Base-by-base conservation (phyloP, 2,113 vertebrate species). In the Barnardius zonarius region DNA sequence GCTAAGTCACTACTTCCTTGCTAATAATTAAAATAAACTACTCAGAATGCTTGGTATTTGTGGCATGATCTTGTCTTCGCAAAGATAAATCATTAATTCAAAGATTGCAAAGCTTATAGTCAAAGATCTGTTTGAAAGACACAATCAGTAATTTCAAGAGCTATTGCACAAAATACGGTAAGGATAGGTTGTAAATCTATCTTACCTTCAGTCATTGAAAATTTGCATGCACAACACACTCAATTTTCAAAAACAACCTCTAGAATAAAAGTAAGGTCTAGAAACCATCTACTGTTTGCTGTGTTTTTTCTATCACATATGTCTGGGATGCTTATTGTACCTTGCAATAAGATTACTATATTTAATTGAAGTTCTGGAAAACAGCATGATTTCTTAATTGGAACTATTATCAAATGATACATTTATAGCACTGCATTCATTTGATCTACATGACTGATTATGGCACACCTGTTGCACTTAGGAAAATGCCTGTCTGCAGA, bases 311-410 rank as follows among this genome's bases (percentile, higher is more conserved):
- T 80, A 7, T n/a, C 20, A 20, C 0, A 0, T 27, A 20, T 7
- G 13, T 62, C 18, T 85, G 48, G 39, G 78, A 85, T 27, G 14
- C 24, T 72, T 27, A 52, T 17, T 68, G 52, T 69, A 66, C 57
- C 31, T 87, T 83, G 44, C 48, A 91, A 52, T 13, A 87, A 22
- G n/a, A 73, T 25, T 49, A 49, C 8, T 49, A 27, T 13, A 52
- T 84, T 86, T 94, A 85, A 84, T 49, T 54, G n/a, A 87, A 84
- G 30, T 72, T 92, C 77, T 67, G 24, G 33, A 92, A 86, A 93
- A 41, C 28, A 64, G 39, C 28, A 31, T 46, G 48, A 17, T 88
- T 89, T 86, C 85, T 79, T 63, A 69, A 81, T 37, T 82, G 35
- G 81, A 90, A 64, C 5, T 75, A 17, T 75, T 72, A 74, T 52